Evolutionary conservation across 2,797 vertebrate species (phyloP).

Genomic region (Sarcophilus harrisii): DNA sequence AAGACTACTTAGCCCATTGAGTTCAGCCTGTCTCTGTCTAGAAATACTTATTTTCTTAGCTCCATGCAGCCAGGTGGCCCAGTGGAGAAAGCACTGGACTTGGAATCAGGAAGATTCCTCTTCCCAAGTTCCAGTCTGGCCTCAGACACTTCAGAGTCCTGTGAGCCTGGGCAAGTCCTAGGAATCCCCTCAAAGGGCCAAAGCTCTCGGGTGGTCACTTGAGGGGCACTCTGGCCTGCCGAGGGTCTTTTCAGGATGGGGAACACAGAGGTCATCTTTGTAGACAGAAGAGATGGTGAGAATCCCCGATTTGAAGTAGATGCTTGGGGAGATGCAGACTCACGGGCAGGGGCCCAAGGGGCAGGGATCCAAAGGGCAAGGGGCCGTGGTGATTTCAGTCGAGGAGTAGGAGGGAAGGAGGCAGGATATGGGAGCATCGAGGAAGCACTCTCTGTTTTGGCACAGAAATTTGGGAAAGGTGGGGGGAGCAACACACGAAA

Average conservation of each 20-base stretch:
- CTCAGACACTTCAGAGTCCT: not conserved
- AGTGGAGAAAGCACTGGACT: too few species aligned
- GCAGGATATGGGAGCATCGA: not conserved
- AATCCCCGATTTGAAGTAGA: accelerated
- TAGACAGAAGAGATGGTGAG: not conserved
- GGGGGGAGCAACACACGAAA: not conserved
- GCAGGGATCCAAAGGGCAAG: too few species aligned
- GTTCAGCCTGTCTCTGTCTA: too few species aligned
- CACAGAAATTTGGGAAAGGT: not conserved
- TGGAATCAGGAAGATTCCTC: not conserved
- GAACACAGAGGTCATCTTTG: too few species aligned
- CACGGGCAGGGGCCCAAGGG: too few species aligned
- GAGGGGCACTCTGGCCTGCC: not conserved
- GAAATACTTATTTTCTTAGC: too few species aligned
- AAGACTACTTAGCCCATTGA: too few species aligned
- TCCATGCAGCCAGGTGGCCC: not conserved
- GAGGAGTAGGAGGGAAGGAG: not conserved
- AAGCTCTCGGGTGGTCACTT: not conserved
- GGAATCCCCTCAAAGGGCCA: not conserved
- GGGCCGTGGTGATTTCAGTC: not conserved
- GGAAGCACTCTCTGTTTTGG: not conserved
- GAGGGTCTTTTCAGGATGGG: too few species aligned
- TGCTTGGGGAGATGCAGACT: not conserved
- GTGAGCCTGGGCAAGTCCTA: not conserved
- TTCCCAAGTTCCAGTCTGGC: not conserved